phyloP scores from a whole-genome alignment of 1,140 invertebrate species.

The Achroia grisella region DNA sequence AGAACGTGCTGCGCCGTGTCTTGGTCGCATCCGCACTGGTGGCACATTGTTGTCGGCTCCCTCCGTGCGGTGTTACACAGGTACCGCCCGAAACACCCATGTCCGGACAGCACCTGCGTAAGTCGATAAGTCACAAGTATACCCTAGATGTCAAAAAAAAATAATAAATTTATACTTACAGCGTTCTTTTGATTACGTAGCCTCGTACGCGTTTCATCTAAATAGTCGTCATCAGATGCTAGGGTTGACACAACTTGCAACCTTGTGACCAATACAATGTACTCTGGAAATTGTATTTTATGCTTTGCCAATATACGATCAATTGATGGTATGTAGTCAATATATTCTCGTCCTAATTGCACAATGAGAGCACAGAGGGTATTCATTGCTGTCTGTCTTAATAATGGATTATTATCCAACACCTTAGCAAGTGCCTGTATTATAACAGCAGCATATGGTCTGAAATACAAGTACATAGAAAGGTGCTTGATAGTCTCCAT shows the following conservation, averaged over 20 bases:
- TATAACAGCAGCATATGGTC: slow-evolving; percentile 92
- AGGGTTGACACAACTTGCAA: slow-evolving; percentile 82
- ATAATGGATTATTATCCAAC: slow-evolving; percentile 84
- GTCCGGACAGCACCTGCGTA: no score
- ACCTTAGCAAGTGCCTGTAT: slow-evolving; percentile 92
- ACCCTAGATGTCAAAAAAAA: no score
- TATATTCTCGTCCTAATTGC: slow-evolving; percentile 92
- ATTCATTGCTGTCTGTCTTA: slow-evolving; percentile 90
- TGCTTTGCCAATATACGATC: slow-evolving; percentile 89
- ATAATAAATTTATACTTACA: slow-evolving; percentile 33
- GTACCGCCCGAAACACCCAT: no score
- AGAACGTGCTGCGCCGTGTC: no score
- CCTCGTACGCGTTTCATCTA: slow-evolving; percentile 63
- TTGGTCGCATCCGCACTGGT: no score
- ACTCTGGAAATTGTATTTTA: slow-evolving; percentile 86
- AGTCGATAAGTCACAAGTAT: no score
- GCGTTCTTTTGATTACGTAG: slow-evolving; percentile 60
- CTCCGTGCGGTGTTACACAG: no score
- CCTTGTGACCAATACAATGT: slow-evolving; percentile 83
- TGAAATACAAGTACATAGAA: slow-evolving; percentile 91
- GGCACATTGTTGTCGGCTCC: no score
- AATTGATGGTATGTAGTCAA: slow-evolving; percentile 94
- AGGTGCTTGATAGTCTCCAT: slow-evolving; percentile 94
- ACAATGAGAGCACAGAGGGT: slow-evolving; percentile 90
- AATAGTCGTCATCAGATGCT: slow-evolving; percentile 80